Evolutionary conservation across 35 echinoderm and acorn worm species (phyloP).

Genomic region (Heliocidaris erythrogramma): DNA sequence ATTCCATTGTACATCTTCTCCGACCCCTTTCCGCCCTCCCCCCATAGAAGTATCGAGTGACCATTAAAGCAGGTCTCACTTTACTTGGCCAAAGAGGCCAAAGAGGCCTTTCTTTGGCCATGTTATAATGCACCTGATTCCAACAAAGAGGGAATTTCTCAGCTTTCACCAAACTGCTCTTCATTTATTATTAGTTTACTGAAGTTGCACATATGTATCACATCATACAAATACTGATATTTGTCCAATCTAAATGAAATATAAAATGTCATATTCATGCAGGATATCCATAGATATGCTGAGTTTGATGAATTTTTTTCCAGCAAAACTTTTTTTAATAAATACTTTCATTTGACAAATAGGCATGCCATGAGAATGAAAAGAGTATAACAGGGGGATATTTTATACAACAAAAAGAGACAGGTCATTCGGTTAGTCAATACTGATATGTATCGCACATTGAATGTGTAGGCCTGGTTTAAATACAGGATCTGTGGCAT

Average conservation of each 20-base stretch:
- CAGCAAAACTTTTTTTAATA: neutral
- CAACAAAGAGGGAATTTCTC: neutral
- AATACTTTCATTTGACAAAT: constrained; percentile 5
- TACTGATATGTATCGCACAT: neutral
- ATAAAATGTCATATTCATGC: neutral
- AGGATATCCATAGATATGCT: constrained; percentile 10
- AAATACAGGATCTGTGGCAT: no score
- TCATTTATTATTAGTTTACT: neutral
- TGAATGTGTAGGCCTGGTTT: neutral
- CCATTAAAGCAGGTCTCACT: no score
- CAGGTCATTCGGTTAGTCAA: neutral
- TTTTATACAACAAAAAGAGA: neutral
- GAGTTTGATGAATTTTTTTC: constrained; percentile 18
- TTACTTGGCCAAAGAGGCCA: no score
- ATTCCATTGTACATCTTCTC: no score
- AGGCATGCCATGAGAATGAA: constrained; percentile 26
- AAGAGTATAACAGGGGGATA: neutral
- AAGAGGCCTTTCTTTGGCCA: no score
- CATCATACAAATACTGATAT: neutral
- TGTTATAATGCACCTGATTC: neutral
- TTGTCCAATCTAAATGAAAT: neutral
- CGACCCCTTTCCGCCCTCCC: no score
- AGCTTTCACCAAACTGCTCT: no score
- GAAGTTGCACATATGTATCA: neutral
- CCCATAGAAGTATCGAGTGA: no score